Evolutionary conservation across 2,888 invertebrate genomes (phyloP).

Genomic region (Heteromyza rotundicornis): DNA sequence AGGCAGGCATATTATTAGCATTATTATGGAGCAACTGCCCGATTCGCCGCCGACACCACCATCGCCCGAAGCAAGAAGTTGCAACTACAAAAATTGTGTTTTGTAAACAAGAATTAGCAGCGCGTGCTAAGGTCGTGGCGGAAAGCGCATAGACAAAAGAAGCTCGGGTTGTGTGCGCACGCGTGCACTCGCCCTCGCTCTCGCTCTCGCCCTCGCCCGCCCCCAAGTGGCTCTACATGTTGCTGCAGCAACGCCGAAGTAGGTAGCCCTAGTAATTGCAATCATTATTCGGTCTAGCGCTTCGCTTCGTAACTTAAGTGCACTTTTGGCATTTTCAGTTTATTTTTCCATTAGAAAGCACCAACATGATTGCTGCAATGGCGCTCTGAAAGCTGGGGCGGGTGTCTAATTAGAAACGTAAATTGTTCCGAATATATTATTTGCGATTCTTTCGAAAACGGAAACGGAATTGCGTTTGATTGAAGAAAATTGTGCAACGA

Average conservation of each 20-base stretch:
- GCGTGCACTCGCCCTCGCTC: conserved; percentile 6
- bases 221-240: neutral
- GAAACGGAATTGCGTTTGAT: neutral
- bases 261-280: conserved; percentile 53
- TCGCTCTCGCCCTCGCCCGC: conserved; percentile 10
- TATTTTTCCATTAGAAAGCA: too few species aligned
- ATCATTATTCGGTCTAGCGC: conserved; percentile 61
- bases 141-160: neutral
- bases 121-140: conserved; percentile 14
- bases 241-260: neutral
- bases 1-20: conserved; percentile 5
- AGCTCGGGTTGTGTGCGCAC: conserved; percentile 11
- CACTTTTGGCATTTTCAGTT: conserved; percentile 49
- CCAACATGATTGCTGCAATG: neutral
- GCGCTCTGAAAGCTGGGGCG: neutral
- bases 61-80: neutral
- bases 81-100: conserved; percentile 5
- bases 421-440: neutral
- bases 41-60: conserved; percentile 22
- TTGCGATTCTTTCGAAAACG: too few species aligned
- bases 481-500: neutral
- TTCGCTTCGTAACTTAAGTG: conserved; percentile 55
- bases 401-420: neutral
- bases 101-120: conserved; percentile 11
- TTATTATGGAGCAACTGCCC: neutral